phyloP scores from a whole-genome alignment of 2,888 invertebrate species.

The Cosmia trapezina region DNA sequence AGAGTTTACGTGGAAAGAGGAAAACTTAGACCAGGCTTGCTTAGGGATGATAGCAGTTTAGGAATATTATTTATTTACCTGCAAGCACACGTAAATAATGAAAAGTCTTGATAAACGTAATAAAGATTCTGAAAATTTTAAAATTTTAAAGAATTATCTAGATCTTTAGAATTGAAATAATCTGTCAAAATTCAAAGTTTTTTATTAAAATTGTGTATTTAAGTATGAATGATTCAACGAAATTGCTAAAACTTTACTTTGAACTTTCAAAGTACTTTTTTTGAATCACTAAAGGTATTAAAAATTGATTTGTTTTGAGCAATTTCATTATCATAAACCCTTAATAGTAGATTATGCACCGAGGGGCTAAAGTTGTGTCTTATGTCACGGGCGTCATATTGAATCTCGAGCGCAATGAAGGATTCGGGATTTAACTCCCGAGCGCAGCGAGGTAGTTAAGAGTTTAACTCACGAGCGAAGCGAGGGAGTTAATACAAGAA shows the following conservation, averaged over 20 bases:
- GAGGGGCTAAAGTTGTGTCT: no score
- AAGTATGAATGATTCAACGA: neutral
- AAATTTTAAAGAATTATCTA: neutral
- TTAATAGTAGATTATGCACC: no score
- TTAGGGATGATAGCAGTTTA: slow-evolving; percentile 31
- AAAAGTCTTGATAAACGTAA: neutral
- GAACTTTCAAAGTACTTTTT: neutral
- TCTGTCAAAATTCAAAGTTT: neutral
- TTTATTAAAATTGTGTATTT: neutral
- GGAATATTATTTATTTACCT: slow-evolving; percentile 23
- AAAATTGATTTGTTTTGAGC: neutral
- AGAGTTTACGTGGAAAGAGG: slow-evolving; percentile 61
- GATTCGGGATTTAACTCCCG: no score
- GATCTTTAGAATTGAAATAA: neutral
- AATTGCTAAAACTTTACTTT: slow-evolving; percentile 3
- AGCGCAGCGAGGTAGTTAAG: no score
- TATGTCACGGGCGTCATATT: no score
- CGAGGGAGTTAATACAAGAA: no score
- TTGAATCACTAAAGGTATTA: neutral
- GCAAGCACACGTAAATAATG: neutral
- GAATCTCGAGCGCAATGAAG: no score
- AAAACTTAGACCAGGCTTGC: slow-evolving; percentile 37
- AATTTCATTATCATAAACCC: neutral
- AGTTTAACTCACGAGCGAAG: no score
- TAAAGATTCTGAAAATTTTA: neutral